A percentile compares a stretch with the other conserved stretches of the same genome.
phyloP scores from a whole-genome alignment of 2,797 vertebrate species.

The Anguilla obscura region DNA sequence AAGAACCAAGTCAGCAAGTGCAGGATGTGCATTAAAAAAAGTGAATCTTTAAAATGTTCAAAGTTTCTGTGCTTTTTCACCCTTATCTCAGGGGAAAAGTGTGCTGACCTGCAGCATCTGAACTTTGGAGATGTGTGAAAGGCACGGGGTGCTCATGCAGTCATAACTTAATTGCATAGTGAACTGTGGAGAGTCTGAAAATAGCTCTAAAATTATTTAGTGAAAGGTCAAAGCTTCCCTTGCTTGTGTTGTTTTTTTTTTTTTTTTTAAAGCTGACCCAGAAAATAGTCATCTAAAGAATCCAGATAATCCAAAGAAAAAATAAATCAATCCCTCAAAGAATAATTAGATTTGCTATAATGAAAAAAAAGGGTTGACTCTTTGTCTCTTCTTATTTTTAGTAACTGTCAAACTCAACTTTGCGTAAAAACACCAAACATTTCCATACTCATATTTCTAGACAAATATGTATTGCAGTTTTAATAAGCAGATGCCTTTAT shows the following conservation, averaged over 20 bases:
- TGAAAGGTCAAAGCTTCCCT: background rate
- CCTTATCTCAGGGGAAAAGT: slow-evolving; percentile 49
- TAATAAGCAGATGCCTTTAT: no score
- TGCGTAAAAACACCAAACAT: no score
- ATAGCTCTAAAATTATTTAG: slow-evolving; percentile 40
- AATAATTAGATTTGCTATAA: no score
- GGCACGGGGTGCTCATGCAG: slow-evolving; percentile 50
- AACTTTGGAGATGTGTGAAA: slow-evolving; percentile 55
- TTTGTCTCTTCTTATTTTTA: no score
- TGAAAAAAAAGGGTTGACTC: no score
- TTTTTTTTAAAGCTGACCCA: background rate
- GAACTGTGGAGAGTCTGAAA: slow-evolving; percentile 59
- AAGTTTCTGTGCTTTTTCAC: background rate
- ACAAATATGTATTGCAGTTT: no score
- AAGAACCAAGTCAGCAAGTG: background rate
- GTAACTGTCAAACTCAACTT: no score
- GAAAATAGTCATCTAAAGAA: background rate
- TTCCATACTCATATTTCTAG: no score
- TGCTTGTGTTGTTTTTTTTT: background rate
- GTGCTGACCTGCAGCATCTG: slow-evolving; percentile 63
- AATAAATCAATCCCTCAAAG: no score
- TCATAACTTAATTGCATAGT: slow-evolving; percentile 62
- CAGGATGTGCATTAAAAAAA: slow-evolving; percentile 48
- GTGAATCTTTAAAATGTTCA: slow-evolving; percentile 23
- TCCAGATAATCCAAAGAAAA: background rate